Conservation (phyloP, 2,797 vertebrate genomes). For the Spea hammondii region DNA sequence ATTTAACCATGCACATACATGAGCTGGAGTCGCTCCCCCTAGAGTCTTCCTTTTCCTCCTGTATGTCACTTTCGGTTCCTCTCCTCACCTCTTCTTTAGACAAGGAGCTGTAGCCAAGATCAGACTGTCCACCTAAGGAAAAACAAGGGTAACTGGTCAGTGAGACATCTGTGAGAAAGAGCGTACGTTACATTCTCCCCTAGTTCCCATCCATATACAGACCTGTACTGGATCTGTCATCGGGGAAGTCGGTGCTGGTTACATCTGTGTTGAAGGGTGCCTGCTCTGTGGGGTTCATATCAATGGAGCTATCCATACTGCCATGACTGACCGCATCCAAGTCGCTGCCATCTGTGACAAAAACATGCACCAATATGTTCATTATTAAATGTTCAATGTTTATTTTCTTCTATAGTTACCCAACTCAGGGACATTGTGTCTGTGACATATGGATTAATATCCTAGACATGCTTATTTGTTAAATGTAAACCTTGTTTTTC, state of each 20-base stretch:
- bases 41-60: constrained; percentile 76
- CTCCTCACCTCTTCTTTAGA: constrained; percentile 88
- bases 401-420: too few relatives aligned
- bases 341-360: constrained; percentile 78
- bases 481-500: too few relatives aligned
- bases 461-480: too few relatives aligned
- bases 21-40: constrained; percentile 78
- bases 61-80: constrained; percentile 72
- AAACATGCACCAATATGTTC: background rate
- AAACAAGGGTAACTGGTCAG: background rate
- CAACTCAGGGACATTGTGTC: too few relatives aligned
- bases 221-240: constrained; percentile 85
- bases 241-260: constrained; percentile 81
- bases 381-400: too few relatives aligned
- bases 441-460: too few relatives aligned
- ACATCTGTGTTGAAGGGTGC: constrained; percentile 78
- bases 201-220: constrained; percentile 20
- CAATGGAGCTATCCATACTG: constrained; percentile 83
- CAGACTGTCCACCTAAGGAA: constrained; percentile 83
- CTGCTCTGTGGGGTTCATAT: constrained; percentile 75
- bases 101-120: constrained; percentile 84
- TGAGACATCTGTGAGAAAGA: background rate
- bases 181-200: background rate
- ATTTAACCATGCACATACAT: constrained; percentile 65
- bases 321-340: constrained; percentile 83